Percentiles rank a stretch among this genome's conserved stretches.
Evolutionary conservation across 2,113 vertebrate species (phyloP).

Genomic region (Clarias gariepinus): DNA sequence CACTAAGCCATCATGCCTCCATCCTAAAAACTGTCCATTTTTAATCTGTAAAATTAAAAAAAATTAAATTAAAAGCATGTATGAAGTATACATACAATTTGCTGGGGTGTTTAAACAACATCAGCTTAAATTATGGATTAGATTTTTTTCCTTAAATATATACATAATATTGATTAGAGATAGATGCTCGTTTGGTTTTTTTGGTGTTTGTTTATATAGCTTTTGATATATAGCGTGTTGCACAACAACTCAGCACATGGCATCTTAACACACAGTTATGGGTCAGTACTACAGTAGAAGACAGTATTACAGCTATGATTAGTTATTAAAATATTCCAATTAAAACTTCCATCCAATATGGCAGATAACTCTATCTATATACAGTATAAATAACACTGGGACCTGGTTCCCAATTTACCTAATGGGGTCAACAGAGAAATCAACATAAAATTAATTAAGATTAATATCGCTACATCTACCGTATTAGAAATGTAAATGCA

Average conservation of each 20-base stretch:
- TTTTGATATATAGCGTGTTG: not conserved
- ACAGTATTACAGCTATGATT: not conserved
- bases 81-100: not conserved
- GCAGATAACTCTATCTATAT: not conserved
- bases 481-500: constrained; percentile 4
- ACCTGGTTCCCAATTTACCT: not conserved
- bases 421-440: constrained; percentile 3
- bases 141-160: not conserved
- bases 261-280: not conserved
- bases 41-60: not conserved
- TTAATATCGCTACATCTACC: not conserved
- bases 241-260: not conserved
- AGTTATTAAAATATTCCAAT: not conserved
- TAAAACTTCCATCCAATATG: not conserved
- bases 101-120: not conserved
- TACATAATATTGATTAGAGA: not conserved
- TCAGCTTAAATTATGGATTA: not conserved
- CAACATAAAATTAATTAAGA: not conserved
- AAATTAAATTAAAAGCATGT: not conserved
- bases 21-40: not conserved
- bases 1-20: no score
- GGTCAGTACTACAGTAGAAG: not conserved
- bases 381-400: not conserved
- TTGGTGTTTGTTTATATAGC: not conserved
- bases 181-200: not conserved